Percentiles rank a stretch among this genome's conserved stretches.
These are phyloP conservation scores for Oxygymnocypris stewartii DNA, from an alignment of 2,113 vertebrate species.

Conservation along the genomic window DNA sequence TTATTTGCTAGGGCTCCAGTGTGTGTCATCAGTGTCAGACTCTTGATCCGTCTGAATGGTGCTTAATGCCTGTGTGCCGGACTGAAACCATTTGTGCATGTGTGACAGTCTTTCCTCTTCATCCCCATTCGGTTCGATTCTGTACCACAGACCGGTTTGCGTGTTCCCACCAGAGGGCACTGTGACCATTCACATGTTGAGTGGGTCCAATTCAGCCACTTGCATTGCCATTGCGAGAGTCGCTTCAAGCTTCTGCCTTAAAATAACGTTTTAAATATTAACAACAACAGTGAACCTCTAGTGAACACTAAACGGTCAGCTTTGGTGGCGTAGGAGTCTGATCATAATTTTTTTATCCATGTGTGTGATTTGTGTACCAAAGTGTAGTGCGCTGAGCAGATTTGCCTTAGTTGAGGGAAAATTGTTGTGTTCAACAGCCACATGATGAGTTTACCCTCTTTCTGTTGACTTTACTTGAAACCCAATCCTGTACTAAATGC, in stretches of 20 bases:
- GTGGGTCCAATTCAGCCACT: neutral
- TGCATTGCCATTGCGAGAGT: neutral
- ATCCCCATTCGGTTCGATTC: neutral
- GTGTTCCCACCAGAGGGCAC: constrained; percentile 47
- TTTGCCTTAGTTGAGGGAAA: constrained; percentile 33
- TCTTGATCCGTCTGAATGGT: constrained; percentile 29
- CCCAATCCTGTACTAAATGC: neutral
- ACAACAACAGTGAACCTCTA: constrained; percentile 28
- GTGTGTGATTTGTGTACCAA: constrained; percentile 27
- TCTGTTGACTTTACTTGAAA: constrained; percentile 43
- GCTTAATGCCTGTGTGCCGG: constrained; percentile 38
- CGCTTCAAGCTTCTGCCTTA: constrained; percentile 34
- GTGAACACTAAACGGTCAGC: constrained; percentile 9
- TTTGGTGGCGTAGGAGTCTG: neutral
- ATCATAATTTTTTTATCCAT: neutral
- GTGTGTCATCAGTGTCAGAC: constrained; percentile 30
- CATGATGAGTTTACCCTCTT: constrained; percentile 20
- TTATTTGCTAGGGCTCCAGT: neutral
- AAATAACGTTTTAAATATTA: constrained; percentile 16
- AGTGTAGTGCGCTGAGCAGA: neutral
- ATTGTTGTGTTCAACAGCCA: neutral
- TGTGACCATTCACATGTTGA: constrained; percentile 29
- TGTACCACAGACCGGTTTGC: neutral
- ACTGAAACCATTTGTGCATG: neutral
- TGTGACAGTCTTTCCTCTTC: neutral